Conservation (phyloP, 2,113 vertebrate genomes). For the Cercopithecus mona region DNA sequence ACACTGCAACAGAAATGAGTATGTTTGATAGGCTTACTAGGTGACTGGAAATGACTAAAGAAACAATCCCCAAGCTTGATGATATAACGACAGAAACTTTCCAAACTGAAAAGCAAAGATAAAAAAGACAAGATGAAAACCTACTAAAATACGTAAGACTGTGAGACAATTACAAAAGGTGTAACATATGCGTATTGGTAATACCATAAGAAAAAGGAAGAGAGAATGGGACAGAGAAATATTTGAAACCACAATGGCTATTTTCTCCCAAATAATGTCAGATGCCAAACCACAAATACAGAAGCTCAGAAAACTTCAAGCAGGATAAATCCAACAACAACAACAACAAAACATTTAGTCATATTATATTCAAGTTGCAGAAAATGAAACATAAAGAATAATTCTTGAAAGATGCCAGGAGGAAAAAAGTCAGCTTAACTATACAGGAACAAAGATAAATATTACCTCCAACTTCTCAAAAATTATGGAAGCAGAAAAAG, state of each 20-base stretch:
- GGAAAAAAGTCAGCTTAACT: background rate
- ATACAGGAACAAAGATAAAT: background rate
- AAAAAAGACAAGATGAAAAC: background rate
- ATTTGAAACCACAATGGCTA: background rate
- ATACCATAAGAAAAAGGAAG: background rate
- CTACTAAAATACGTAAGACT: background rate
- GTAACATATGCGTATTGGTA: background rate
- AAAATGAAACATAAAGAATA: background rate
- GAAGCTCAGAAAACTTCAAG: background rate
- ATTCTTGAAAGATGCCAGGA: background rate
- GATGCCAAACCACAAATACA: background rate
- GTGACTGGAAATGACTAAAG: background rate
- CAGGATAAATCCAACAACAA: background rate
- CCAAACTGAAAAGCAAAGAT: background rate
- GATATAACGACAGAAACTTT: background rate
- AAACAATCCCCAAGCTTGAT: background rate
- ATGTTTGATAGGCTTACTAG: background rate
- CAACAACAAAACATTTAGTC: background rate
- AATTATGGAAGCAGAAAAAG: background rate
- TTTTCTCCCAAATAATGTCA: background rate
- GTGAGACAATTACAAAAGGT: background rate
- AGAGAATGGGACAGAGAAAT: background rate
- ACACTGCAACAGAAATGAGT: background rate
- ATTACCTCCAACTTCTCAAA: background rate
- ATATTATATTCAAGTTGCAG: background rate